Base-by-base conservation (phyloP, 2,888 invertebrate species). In the Tineola bisselliella region DNA sequence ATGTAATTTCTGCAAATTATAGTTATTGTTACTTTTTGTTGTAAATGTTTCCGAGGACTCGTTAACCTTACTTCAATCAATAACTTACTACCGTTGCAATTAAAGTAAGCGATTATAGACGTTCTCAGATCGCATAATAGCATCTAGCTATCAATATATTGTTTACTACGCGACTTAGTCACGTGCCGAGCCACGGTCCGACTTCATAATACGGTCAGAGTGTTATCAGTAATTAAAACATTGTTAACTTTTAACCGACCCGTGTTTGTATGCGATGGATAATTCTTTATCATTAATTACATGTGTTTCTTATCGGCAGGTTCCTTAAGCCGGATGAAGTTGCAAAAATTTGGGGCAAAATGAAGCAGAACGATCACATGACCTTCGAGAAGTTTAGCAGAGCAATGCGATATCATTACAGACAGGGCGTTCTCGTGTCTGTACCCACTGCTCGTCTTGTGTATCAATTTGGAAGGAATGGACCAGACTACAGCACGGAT, bases 331-430 rank as follows among this genome's bases (percentile, higher is more conserved):
- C 94, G 58, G 94, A 94, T 69, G 92, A 93, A 71, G 93, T 96
- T 4, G 96, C 96, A 0, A 91, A 93, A 69, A 87, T 95, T 56
- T 96, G 96, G 96, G 96, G 96, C 3, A 90, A 91, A 64, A 76
- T 93, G 75, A 96, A 96, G 75, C 92, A 93, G 75, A 96, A 96
- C 73, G 91, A 91, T 59, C 91, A 92, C 74, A 97, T 97, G 96
- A 96, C 94, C 48, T 97, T 96, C 73, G 96, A 96, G 77, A 97
- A 97, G 81, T 90, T 97, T 70, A 95, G 95, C 77, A 83, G 96
- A 64, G 96, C 96, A 13, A 94, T 97, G 93, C 90, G 94, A 75
- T 94, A 94, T 77, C 94, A 94, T 79, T 94, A 94, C 84, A 90
- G 92, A 71, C 92, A 92, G 69, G 82, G 90, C 66, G 92, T 94